These are phyloP conservation scores for Hassar affinis DNA, from an alignment of 2,113 vertebrate genomes.

Conservation along the genomic window DNA sequence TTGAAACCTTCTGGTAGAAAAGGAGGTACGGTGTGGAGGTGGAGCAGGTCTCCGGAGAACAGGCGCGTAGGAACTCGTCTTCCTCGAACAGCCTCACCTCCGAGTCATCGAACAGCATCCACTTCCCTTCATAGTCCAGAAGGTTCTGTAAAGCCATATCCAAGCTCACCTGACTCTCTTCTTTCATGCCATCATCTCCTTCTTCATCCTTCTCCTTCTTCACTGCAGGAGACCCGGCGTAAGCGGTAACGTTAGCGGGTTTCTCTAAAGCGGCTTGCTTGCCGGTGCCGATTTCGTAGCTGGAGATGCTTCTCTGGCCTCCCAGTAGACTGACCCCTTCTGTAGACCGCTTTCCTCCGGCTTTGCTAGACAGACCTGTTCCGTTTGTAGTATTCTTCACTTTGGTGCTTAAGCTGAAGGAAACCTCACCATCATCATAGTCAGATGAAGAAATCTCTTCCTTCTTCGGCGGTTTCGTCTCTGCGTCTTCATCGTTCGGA, in stretches of 20 bases:
- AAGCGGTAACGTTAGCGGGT: conserved; percentile 60
- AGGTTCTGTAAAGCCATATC: conserved; percentile 70
- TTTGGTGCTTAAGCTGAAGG: conserved; percentile 68
- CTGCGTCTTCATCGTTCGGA: conserved; percentile 53
- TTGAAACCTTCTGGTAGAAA: conserved; percentile 83
- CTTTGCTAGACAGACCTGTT: conserved; percentile 65
- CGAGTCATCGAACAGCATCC: conserved; percentile 95
- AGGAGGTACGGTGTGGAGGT: conserved; percentile 95
- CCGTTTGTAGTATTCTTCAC: conserved; percentile 49
- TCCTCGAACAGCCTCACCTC: conserved; percentile 93
- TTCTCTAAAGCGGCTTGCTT: conserved; percentile 77
- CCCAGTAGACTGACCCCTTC: conserved; percentile 89
- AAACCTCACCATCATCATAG: conserved; percentile 83
- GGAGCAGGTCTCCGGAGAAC: conserved; percentile 84
- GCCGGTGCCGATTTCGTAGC: conserved; percentile 76
- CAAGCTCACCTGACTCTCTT: conserved; percentile 23
- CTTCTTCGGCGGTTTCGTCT: conserved; percentile 69
- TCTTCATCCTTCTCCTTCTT: conserved; percentile 54
- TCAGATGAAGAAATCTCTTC: conserved; percentile 62
- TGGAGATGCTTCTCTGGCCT: conserved; percentile 86
- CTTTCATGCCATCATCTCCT: neutral
- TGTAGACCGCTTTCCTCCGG: conserved; percentile 78
- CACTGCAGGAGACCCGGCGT: conserved; percentile 50
- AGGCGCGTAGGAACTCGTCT: conserved; percentile 87
- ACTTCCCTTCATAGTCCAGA: conserved; percentile 88